phyloP scores from a whole-genome alignment of 2,888 invertebrate genomes.

The Drosophila ustulata region DNA sequence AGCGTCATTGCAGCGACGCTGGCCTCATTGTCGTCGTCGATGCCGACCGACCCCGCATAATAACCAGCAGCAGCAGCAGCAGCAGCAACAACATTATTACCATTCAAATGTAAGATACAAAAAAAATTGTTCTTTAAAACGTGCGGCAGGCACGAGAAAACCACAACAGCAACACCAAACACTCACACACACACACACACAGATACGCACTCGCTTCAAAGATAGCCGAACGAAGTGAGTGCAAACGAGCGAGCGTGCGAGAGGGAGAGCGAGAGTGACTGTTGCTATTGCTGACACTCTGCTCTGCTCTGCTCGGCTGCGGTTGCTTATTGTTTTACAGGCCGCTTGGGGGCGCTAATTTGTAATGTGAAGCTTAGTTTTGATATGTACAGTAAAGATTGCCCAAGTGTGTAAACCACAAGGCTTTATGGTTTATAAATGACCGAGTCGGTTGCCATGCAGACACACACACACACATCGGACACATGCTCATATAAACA shows the following conservation, averaged over 20 bases:
- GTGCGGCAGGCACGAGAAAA: slow-evolving; percentile 57
- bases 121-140: slow-evolving; percentile 53
- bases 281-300: slow-evolving; percentile 29
- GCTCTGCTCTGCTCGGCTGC: slow-evolving; percentile 17
- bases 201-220: slow-evolving; percentile 10
- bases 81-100: slow-evolving; percentile 39
- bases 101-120: slow-evolving; percentile 62
- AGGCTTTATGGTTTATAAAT: slow-evolving; percentile 28
- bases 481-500: neutral
- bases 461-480: neutral
- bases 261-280: slow-evolving; percentile 13
- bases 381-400: slow-evolving; percentile 52
- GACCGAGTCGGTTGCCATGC: slow-evolving; percentile 5
- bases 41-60: slow-evolving; percentile 24
- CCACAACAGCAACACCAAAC: slow-evolving; percentile 51
- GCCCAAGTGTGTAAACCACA: slow-evolving; percentile 35
- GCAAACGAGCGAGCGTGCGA: slow-evolving; percentile 9
- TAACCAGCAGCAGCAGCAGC: slow-evolving; percentile 31
- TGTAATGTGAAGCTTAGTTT: slow-evolving; percentile 61
- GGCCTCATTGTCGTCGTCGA: slow-evolving; percentile 29
- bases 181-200: slow-evolving; percentile 29
- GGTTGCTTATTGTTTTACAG: slow-evolving; percentile 68
- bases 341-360: slow-evolving; percentile 79
- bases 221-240: slow-evolving; percentile 21
- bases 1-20: slow-evolving; percentile 82